Base-by-base conservation (phyloP, 2,113 vertebrate species). In the Paratilapia polleni region DNA sequence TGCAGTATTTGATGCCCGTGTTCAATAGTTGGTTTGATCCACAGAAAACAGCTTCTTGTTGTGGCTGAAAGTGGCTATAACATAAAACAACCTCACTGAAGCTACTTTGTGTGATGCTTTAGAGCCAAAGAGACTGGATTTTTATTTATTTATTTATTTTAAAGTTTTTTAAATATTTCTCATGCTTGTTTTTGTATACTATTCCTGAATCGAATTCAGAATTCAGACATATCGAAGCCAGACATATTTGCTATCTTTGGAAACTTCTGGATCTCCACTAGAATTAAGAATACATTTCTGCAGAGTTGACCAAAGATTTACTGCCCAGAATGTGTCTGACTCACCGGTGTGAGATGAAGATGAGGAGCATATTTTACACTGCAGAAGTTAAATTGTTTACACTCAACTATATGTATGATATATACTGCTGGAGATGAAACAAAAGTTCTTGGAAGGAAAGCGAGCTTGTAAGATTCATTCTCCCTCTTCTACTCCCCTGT, bases 391-490 rank as follows among this genome's bases (percentile, higher is more conserved):
- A 36, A 36, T 8, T 68, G 13, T 58, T 83, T 36, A 10, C 26
- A 5, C 52, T n/a, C 38, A 12, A 3, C 7, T 31, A 61, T 54
- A 41, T 26, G 47, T 19, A 12, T 73, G 68, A 73, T 73, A 73
- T 73, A 73, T 73, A 54, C 6, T 6, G 43, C 26, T 73, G 52
- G 34, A 73, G 41, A 54, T 56, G 14, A 60, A 74, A 81, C 62
- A 80, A 66, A 86, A 82, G 22, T 62, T 64, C 41, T 60, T 76
- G 70, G 81, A 60, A 20, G 59, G 22, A 77, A 70, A 64, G 36
- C 7, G 13, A 38, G 8, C 20, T 22, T 20, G 28, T 47, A 43
- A 58, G 61, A 59, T 66, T 70, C 38, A 19, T 38, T 57, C 61
- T 63, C 28, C 17, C 63, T 26, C 80, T 34, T 31, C 59, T 60